Evolutionary conservation across 2,888 invertebrate species (phyloP), one percentile per base, ranked within the genome.

Genomic region (Idaea aversata): DNA sequence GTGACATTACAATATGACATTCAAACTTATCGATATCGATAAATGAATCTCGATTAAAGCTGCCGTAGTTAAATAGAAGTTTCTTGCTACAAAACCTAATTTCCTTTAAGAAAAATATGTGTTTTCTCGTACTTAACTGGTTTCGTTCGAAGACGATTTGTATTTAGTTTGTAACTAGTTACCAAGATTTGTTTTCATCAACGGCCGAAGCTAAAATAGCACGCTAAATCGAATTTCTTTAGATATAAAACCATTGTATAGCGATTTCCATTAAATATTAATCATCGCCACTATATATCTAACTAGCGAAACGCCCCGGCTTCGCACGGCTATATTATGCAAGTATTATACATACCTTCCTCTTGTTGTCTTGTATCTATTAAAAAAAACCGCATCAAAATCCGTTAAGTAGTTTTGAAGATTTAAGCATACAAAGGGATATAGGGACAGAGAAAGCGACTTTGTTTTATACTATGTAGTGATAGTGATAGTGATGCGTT

Each of bases 1-100:
- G 74, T 67, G 66, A 25, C 69, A 68, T 47, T 66, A 57, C 68
- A 63, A 66, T 70, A 65, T 61, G 60, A 47, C 57, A 64, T 16
- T 36, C 5, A 13, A 35, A 65, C 36, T 62, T 69, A 70, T 71
- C 65, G 70, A 69, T 62, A 68, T 63, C 63, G 38, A 63, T 58
- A 58, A 58, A 58, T 57, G 3, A 57, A 15, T 15, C 15, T 58
- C n/a, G 16, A 58, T 15, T 15, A 16, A 58, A 1, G n/a, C n/a
- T 58, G 58, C 15, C 3, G 5, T 15, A 15, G 15, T 16, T 57
- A 57, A 13, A 0, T 57, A 15, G 3, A 57, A 57, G 57, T 15
- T 57, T 13, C 7, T 57, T 57, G 57, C 25, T 57, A 57, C 3
- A 7, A 57, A 3, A 57, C 15, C 7, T 57, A 13, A 3, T 57